A percentile compares a stretch with the other conserved stretches of the same genome.
phyloP scores from a whole-genome alignment of 2,888 invertebrate genomes.

The Zele albiditarsus region DNA sequence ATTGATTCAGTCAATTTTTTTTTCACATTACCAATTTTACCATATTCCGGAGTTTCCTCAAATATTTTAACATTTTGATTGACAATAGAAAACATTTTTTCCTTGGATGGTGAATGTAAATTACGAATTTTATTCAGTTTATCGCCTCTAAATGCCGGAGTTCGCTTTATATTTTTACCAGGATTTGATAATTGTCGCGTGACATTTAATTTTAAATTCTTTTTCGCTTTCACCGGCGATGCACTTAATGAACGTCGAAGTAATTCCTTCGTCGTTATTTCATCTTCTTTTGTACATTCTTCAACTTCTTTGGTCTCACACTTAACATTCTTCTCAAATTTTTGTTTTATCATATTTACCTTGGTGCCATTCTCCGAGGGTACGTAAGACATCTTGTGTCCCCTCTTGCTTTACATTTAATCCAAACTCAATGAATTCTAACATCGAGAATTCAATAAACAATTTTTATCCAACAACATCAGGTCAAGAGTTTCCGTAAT shows the following conservation, averaged over 20 bases:
- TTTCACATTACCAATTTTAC: constrained; percentile 49
- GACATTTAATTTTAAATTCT: constrained; percentile 62
- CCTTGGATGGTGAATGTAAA: constrained; percentile 52
- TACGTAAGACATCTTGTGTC: constrained; percentile 41
- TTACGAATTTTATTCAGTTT: constrained; percentile 58
- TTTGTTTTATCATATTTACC: constrained; percentile 50
- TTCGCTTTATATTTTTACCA: constrained; percentile 76
- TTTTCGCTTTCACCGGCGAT: constrained; percentile 48
- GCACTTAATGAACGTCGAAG: constrained; percentile 46
- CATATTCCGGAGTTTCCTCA: constrained; percentile 55
- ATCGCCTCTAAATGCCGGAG: constrained; percentile 76
- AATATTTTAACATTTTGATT: constrained; percentile 53
- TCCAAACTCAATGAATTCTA: neutral
- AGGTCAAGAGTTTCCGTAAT: neutral
- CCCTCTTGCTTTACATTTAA: neutral
- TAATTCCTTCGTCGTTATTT: constrained; percentile 37
- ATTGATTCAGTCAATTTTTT: constrained; percentile 41
- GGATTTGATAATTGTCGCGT: constrained; percentile 75
- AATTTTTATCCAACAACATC: neutral
- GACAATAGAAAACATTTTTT: constrained; percentile 50
- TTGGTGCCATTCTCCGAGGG: constrained; percentile 46
- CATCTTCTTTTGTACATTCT: neutral
- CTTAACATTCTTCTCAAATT: constrained; percentile 46
- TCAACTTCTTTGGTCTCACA: constrained; percentile 22
- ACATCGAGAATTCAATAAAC: constrained; percentile 2